Conservation (phyloP, 92 coral and sea anemone species). For the Siderastrea radians region DNA sequence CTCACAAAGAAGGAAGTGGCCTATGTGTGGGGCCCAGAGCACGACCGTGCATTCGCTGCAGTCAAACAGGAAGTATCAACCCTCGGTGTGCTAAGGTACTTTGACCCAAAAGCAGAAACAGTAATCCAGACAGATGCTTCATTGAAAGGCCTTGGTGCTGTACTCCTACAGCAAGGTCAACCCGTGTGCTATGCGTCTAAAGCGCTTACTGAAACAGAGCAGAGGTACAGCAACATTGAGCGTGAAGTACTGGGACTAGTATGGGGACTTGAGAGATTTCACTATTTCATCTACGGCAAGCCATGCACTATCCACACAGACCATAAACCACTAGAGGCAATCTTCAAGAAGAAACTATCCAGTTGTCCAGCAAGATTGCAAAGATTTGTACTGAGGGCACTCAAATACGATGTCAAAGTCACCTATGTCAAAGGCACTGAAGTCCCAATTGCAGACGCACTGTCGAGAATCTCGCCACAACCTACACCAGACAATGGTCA, state of each 20-base stretch:
- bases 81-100: conserved; percentile 55
- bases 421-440: conserved; percentile 49
- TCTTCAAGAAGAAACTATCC: conserved; percentile 55
- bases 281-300: conserved; percentile 71
- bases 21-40: conserved; percentile 13
- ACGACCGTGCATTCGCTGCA: conserved; percentile 10
- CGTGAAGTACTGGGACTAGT: conserved; percentile 68
- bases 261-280: conserved; percentile 74
- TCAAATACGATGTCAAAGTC: conserved; percentile 59
- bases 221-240: conserved; percentile 72
- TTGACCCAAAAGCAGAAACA: conserved; percentile 54
- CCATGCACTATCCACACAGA: conserved; percentile 70
- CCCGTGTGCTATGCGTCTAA: conserved; percentile 65
- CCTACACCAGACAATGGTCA: conserved; percentile 3
- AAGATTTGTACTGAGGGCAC: conserved; percentile 62
- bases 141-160: conserved; percentile 21
- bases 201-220: conserved; percentile 69
- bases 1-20: conserved; percentile 56
- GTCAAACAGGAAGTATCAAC: conserved; percentile 52
- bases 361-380: conserved; percentile 73
- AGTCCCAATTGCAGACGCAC: conserved; percentile 65
- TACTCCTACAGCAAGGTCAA: conserved; percentile 51
- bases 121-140: conserved; percentile 58
- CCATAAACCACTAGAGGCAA: conserved; percentile 63
- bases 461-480: conserved; percentile 59